A percentile compares a stretch with the other conserved stretches of the same genome.
These are phyloP conservation scores for Lagocephalus sceleratus DNA, from an alignment of 2,797 vertebrate genomes.

Conservation along the genomic window DNA sequence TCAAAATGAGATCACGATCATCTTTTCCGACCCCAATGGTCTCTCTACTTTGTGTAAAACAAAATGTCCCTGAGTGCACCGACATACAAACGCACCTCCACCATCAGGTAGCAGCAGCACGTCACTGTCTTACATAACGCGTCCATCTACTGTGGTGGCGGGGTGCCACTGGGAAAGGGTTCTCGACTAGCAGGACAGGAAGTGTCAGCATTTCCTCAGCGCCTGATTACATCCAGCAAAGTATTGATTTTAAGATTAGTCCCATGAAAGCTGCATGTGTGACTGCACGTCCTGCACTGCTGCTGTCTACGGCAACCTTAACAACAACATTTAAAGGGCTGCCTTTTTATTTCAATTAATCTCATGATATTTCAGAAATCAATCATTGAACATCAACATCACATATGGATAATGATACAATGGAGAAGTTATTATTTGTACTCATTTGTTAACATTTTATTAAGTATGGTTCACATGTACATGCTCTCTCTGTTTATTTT, in stretches of 20 bases:
- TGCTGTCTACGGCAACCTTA: neutral
- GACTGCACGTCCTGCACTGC: constrained; percentile 1
- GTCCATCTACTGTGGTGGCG: constrained; percentile 28
- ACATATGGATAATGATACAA: no score
- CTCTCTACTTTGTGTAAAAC: no score
- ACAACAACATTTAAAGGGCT: neutral
- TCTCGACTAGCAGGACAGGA: constrained; percentile 34
- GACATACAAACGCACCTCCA: neutral
- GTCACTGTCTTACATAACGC: constrained; percentile 27
- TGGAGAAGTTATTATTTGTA: neutral
- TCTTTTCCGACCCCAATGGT: no score
- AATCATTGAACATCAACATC: no score
- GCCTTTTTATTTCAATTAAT: constrained; percentile 8
- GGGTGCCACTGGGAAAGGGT: constrained; percentile 19
- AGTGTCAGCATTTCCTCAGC: constrained; percentile 15
- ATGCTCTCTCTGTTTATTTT: neutral
- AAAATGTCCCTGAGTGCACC: no score
- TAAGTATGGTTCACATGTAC: neutral
- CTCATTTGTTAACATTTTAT: neutral
- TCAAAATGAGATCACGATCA: no score
- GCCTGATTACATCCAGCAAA: constrained; percentile 45
- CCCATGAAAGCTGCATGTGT: neutral
- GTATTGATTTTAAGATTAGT: constrained; percentile 42
- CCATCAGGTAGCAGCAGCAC: neutral
- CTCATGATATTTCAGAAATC: neutral